Base-by-base conservation (phyloP, 2,888 invertebrate genomes). In the Dasypogon diadema region DNA sequence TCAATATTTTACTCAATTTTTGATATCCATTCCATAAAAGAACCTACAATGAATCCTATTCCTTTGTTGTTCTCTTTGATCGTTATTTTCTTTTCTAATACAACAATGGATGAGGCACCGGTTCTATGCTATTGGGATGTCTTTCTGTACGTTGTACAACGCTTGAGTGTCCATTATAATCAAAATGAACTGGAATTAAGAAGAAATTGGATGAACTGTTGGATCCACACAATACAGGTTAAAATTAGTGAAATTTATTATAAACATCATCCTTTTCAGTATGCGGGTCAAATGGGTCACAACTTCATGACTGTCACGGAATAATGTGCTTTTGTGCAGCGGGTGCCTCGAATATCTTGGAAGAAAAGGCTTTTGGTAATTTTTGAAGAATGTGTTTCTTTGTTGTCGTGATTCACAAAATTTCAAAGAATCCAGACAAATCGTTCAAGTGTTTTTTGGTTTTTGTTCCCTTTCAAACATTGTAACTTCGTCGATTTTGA, bases 161-260 rank as follows among this genome's bases (percentile, higher is more conserved):
- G 48, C 34, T 65, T 65, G 65, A 65, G 46, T 21, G 37, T 14
- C 42, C 37, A 65, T 21, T 65, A 65, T 65, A 48, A 65, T 46
- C 56, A 24, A 65, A 65, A 46, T 46, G 65, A 48, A 22, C 14
- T 21, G 46, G 37, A 65, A 65, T 65, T 65, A 65, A 65, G 65
- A 65, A 65, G 65, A 65, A 65, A 65, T 65, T 65, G 65, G 65
- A 65, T 65, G 65, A 65, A 46, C 65, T 22, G 24, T 46, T 46
- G 22, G 65, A 48, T 48, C 24, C 21, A 46, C 48, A 65, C 24
- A 22, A 65, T 46, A 65, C 46, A 65, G 65, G 46, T 65, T 48
- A 16, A 70, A 70, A 70, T 70, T 70, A 70, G 70, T 70, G 54
- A 34, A 70, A 70, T 70, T 70, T 70, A 70, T 70, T 70, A 70